Evolutionary conservation across 2,888 invertebrate genomes (phyloP), one percentile per base, ranked within the genome.

Genomic region (Eucriotettix oculatus): DNA sequence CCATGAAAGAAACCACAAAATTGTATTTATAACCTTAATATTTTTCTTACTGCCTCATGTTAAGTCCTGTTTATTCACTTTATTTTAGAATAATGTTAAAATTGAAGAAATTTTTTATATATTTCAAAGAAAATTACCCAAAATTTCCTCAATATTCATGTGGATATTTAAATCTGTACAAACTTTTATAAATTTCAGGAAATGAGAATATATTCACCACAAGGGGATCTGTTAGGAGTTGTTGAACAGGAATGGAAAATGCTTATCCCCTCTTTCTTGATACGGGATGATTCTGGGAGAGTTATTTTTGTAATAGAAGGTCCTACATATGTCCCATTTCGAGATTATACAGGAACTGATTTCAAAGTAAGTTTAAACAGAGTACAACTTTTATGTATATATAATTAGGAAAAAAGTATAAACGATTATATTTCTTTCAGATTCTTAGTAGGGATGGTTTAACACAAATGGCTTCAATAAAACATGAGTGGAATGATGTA

Each of bases 281-380:
- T 92, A 55, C 78, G 83, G 63, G 83, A 90, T 68, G 78, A 78
- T 0, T 72, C 74, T 7, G 82, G 82, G 14, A 77, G 81, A 62
- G 76, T 81, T 40, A 70, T 89, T 1, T 86, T 84, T 69, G 76
- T 80, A 60, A 80, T 93, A 56, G 83, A 86, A 67, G 90, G 90
- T 0, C 88, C 90, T 9, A 77, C 77, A n/a, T 77, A 77, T 61
- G 83, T 76, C 69, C 78, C 77, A 56, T 84, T 78, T 68, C 80
- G 80, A 63, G 73, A 77, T 60, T 80, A 79, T 69, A 79, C 79
- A 58, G 81, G 84, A 66, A 77, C 79, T 43, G 80, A 82, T 67
- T 86, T 86, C 67, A 77, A 79, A 71, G 81, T 82, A n/a, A 55
- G 54, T 16, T 16, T n/a, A n/a, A 2, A 29, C 29, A 29, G 29